phyloP scores from a whole-genome alignment of 1,140 invertebrate species.

The Drosophila pachea region DNA sequence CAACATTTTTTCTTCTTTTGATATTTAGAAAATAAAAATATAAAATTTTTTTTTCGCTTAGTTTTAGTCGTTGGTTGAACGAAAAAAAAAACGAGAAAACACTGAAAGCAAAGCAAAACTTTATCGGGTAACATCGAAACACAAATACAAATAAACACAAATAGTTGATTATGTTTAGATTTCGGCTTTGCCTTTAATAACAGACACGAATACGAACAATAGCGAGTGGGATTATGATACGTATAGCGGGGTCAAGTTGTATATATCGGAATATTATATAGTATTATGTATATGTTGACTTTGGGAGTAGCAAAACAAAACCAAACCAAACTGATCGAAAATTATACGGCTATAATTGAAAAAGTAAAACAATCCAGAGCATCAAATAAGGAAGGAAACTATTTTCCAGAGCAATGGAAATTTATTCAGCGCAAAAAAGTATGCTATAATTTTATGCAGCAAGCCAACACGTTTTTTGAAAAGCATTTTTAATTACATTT shows the following conservation, averaged over 20 bases:
- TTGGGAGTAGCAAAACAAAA: slow-evolving; percentile 10
- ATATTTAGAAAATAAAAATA: slow-evolving; percentile 20
- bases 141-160: slow-evolving; percentile 54
- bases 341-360: slow-evolving; percentile 7
- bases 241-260: slow-evolving; percentile 38
- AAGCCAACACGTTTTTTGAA: too few relatives aligned
- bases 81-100: too few relatives aligned
- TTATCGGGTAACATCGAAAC: slow-evolving; percentile 60
- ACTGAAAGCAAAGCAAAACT: slow-evolving; percentile 71
- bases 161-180: slow-evolving; percentile 45
- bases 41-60: slow-evolving; percentile 38
- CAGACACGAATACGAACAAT: slow-evolving; percentile 69
- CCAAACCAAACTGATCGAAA: background rate
- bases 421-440: background rate
- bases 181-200: slow-evolving; percentile 52
- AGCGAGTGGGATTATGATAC: slow-evolving; percentile 75
- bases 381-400: background rate
- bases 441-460: background rate
- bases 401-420: slow-evolving; percentile 12
- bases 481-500: too few relatives aligned
- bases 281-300: background rate
- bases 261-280: slow-evolving; percentile 4
- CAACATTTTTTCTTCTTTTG: slow-evolving; percentile 56
- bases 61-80: slow-evolving; percentile 54
- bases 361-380: background rate